A percentile compares a stretch with the other conserved stretches of the same genome.
phyloP scores from a whole-genome alignment of 2,888 invertebrate species.

The Nemurella pictetii region DNA sequence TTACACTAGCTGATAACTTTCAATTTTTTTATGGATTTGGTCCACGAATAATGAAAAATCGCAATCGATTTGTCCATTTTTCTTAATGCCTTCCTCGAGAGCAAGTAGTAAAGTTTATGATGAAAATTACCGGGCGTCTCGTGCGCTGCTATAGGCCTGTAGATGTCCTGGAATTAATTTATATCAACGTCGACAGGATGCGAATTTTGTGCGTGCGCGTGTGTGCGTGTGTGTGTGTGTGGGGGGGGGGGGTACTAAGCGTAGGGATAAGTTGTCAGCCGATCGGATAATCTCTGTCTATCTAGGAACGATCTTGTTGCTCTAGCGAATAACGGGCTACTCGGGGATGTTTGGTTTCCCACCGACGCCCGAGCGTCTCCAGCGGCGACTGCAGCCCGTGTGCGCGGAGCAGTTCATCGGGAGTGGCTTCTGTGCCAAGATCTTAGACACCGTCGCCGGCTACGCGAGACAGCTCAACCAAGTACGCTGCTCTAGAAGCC shows the following conservation, averaged over 20 bases:
- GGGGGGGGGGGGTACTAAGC: too few species aligned
- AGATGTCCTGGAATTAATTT: too few species aligned
- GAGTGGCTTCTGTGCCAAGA: constrained; percentile 49
- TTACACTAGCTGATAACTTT: neutral
- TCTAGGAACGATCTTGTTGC: neutral
- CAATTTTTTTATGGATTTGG: neutral
- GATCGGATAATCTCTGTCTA: neutral
- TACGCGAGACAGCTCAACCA: constrained; percentile 50
- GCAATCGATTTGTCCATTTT: neutral
- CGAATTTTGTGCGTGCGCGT: neutral
- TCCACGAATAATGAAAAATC: neutral
- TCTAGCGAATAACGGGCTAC: constrained; percentile 43
- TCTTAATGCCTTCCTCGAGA: neutral
- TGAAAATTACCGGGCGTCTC: too few species aligned
- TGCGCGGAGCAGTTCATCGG: constrained; percentile 46
- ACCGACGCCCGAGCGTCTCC: constrained; percentile 46
- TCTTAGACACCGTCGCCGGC: constrained; percentile 52
- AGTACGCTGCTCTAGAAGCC: constrained; percentile 44
- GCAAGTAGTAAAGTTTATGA: neutral
- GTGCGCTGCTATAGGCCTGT: too few species aligned
- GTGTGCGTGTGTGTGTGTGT: too few species aligned
- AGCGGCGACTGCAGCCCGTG: constrained; percentile 45
- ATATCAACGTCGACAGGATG: constrained; percentile 3
- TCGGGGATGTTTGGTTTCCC: constrained; percentile 52
- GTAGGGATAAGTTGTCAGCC: neutral